phyloP scores from a whole-genome alignment of 2,113 vertebrate species.

The Galeopterus variegatus region DNA sequence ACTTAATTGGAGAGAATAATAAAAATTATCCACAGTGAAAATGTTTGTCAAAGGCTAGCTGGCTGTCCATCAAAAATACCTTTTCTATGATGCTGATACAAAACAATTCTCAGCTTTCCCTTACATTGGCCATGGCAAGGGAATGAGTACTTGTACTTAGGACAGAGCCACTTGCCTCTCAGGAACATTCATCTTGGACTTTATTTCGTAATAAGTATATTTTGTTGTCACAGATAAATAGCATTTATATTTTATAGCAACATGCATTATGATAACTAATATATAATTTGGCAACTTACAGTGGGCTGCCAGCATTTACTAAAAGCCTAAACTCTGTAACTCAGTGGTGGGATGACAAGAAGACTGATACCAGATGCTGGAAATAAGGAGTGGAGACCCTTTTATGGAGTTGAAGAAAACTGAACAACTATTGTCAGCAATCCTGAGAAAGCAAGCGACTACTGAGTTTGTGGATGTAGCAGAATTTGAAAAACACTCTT shows the following conservation, averaged over 20 bases:
- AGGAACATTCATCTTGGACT: neutral
- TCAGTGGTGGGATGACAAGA: neutral
- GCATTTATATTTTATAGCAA: neutral
- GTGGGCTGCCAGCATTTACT: neutral
- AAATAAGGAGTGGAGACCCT: neutral
- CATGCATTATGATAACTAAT: neutral
- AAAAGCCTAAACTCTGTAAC: neutral
- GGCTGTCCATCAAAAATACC: neutral
- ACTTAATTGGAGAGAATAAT: neutral
- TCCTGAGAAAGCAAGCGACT: neutral
- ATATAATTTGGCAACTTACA: neutral
- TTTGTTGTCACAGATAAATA: neutral
- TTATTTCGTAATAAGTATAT: neutral
- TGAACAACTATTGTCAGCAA: neutral
- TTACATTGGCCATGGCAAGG: neutral
- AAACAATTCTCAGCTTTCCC: neutral
- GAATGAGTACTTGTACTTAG: neutral
- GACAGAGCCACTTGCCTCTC: neutral
- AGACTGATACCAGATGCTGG: neutral
- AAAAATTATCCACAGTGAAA: neutral
- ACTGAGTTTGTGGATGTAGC: neutral
- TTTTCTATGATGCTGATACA: neutral
- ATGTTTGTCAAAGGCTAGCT: neutral
- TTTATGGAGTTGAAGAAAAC: neutral
- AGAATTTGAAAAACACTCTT: neutral